A percentile compares a stretch with the other conserved stretches of the same genome.
These are phyloP conservation scores for Creontiades dilutus DNA, from an alignment of 2,888 invertebrate genomes.

Conservation along the genomic window DNA sequence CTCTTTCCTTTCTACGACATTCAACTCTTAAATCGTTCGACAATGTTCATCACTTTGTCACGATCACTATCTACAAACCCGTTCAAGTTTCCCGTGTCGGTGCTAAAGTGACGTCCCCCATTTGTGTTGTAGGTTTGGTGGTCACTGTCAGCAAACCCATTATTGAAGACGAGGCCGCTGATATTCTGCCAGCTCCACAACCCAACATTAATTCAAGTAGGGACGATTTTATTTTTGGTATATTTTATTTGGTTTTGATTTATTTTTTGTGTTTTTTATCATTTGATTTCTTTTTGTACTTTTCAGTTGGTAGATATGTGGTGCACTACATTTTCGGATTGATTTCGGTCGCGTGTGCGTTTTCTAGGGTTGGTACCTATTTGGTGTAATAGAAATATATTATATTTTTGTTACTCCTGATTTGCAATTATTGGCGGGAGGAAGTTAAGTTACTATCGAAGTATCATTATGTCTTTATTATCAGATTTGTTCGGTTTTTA, in stretches of 20 bases:
- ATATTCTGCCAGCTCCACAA: slow-evolving; percentile 70
- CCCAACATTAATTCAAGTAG: slow-evolving; percentile 73
- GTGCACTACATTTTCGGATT: neutral
- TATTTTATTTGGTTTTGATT: slow-evolving; percentile 21
- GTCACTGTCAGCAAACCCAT: slow-evolving; percentile 73
- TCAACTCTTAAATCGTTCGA: too few species aligned
- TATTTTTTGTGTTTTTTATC: slow-evolving; percentile 45
- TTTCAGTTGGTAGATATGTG: neutral
- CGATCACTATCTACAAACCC: too few species aligned
- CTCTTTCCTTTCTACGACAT: too few species aligned
- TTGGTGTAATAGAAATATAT: too few species aligned
- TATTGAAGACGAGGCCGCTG: slow-evolving; percentile 72
- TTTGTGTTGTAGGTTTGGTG: slow-evolving; percentile 74
- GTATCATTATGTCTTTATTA: too few species aligned
- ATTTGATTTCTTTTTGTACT: slow-evolving; percentile 24
- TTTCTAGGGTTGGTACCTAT: neutral
- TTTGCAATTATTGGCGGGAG: too few species aligned
- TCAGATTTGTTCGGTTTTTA: too few species aligned
- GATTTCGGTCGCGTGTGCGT: neutral
- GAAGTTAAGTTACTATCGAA: too few species aligned
- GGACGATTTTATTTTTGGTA: slow-evolving; percentile 45
- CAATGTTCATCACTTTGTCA: too few species aligned
- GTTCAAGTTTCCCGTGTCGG: neutral
- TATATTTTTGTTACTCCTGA: too few species aligned
- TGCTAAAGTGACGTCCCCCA: slow-evolving; percentile 29